Evolutionary conservation across 2,797 vertebrate genomes (phyloP).

Genomic region (Hemibagrus guttatus): DNA sequence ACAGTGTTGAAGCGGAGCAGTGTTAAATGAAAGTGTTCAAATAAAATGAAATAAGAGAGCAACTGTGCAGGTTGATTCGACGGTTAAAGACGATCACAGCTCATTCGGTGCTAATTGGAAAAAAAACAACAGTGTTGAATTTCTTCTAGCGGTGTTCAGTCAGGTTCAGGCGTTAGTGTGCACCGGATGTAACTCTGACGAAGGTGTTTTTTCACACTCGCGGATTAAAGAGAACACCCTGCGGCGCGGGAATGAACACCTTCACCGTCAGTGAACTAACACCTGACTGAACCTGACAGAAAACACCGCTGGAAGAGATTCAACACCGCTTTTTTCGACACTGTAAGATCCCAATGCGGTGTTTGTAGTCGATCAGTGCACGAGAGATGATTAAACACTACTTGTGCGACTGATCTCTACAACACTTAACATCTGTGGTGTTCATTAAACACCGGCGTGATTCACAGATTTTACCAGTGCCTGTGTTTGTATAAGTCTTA

Average conservation of each 20-base stretch:
- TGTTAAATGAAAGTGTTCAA: background rate
- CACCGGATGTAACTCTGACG: no score
- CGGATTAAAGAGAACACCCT: no score
- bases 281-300: background rate
- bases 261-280: background rate
- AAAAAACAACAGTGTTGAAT: no score
- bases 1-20: background rate
- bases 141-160: no score
- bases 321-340: background rate
- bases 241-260: background rate
- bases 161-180: no score
- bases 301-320: background rate
- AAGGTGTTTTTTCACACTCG: background rate
- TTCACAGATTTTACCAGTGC: background rate
- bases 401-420: no score
- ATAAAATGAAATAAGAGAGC: no score
- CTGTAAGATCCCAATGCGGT: no score
- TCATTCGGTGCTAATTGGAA: background rate
- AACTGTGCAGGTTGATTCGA: background rate
- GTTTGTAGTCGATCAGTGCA: no score
- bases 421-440: background rate
- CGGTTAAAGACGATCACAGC: background rate
- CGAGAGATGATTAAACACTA: background rate
- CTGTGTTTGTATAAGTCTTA: background rate
- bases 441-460: background rate